These are phyloP conservation scores for Threskiornis aethiopicus DNA, from an alignment of 2,797 vertebrate genomes.

Conservation along the genomic window DNA sequence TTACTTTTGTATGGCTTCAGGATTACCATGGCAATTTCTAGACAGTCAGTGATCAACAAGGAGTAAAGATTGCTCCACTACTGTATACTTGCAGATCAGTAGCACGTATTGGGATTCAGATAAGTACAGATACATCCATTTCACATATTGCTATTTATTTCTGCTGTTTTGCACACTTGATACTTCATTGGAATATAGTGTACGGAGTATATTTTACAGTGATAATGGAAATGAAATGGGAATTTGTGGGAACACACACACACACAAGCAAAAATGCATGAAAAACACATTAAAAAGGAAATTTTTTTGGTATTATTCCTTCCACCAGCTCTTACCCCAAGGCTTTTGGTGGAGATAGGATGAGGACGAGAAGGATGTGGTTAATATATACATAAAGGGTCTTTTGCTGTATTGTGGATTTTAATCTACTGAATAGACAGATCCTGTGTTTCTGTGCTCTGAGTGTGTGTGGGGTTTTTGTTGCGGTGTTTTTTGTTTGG, in stretches of 20 bases:
- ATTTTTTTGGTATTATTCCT: not conserved
- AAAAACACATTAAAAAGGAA: not conserved
- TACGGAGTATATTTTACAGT: not conserved
- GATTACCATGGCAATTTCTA: not conserved
- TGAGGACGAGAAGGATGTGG: not conserved
- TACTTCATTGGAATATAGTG: not conserved
- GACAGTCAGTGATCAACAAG: not conserved
- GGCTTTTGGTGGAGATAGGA: not conserved
- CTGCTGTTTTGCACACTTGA: not conserved
- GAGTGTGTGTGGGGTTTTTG: fast-evolving
- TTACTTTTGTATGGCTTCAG: not conserved
- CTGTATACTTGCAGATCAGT: not conserved
- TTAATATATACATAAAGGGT: not conserved
- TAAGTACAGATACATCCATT: not conserved
- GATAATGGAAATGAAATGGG: not conserved
- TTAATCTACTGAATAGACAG: not conserved
- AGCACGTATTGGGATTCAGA: not conserved
- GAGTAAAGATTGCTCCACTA: not conserved
- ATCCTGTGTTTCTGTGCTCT: not conserved
- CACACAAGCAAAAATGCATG: not conserved
- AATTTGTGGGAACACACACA: not conserved
- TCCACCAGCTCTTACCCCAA: not conserved
- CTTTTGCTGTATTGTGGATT: not conserved
- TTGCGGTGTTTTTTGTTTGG: not conserved
- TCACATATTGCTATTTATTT: not conserved